Percentiles rank a stretch among this genome's conserved stretches.
Conservation (phyloP, 1,140 invertebrate species). For the Choristoneura fumiferana region DNA sequence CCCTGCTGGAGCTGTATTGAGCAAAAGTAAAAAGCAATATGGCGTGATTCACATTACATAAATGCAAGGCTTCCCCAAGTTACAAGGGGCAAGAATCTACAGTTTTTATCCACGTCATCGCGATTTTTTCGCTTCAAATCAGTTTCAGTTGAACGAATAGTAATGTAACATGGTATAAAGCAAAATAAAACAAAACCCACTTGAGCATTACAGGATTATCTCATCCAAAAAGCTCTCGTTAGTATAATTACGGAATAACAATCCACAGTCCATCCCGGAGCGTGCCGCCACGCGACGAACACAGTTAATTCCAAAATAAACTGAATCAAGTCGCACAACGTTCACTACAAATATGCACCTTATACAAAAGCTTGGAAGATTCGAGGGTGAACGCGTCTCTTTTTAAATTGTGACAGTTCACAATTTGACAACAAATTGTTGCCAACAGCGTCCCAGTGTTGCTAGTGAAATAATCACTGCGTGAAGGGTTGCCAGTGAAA, state of each 20-base stretch:
- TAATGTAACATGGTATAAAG: neutral
- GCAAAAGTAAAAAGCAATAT: no score
- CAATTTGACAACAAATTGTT: neutral
- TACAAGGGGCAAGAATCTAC: no score
- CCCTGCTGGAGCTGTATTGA: no score
- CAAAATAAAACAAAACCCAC: conserved; percentile 1
- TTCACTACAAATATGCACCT: neutral
- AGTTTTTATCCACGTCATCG: no score
- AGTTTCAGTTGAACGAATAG: neutral
- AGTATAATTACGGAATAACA: conserved; percentile 14
- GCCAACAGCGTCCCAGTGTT: conserved; percentile 41
- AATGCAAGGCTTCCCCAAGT: no score
- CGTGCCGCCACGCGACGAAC: neutral
- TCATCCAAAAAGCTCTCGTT: conserved; percentile 9
- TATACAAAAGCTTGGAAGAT: neutral
- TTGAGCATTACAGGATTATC: conserved; percentile 13
- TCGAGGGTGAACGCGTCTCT: neutral
- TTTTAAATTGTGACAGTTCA: neutral
- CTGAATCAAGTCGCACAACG: neutral
- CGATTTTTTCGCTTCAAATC: neutral
- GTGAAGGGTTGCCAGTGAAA: conserved; percentile 62
- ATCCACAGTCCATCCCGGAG: conserved; percentile 5
- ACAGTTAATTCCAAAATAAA: neutral
- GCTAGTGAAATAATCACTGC: conserved; percentile 47
- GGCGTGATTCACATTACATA: no score